These are phyloP conservation scores for Anas bahamensis DNA, from an alignment of 2,797 vertebrate genomes.

Conservation along the genomic window DNA sequence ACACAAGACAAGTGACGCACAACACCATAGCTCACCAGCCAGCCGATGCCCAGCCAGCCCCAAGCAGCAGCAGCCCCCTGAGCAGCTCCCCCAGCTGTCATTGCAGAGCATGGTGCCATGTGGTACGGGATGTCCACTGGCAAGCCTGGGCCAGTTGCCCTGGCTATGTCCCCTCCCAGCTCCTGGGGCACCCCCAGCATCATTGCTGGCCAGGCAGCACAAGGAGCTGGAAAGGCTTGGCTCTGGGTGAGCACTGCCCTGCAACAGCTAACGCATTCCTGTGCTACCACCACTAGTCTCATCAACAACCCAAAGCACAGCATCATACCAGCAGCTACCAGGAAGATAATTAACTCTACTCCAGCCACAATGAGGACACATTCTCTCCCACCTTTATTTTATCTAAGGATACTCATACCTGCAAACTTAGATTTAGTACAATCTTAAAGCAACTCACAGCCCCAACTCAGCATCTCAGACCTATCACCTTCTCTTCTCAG, in stretches of 20 bases:
- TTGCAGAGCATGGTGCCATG: background rate
- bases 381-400: background rate
- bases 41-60: background rate
- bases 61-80: background rate
- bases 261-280: background rate
- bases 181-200: background rate
- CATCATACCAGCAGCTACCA: background rate
- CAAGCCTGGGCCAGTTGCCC: background rate
- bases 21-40: background rate
- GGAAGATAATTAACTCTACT: background rate
- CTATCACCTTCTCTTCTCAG: rapidly evolving
- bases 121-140: background rate
- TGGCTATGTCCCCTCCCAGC: background rate
- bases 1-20: background rate
- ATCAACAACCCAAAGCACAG: background rate
- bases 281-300: background rate
- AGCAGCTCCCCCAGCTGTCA: background rate
- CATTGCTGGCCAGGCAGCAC: background rate
- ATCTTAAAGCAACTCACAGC: background rate
- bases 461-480: background rate
- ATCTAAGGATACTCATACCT: background rate
- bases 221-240: background rate
- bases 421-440: background rate
- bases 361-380: background rate
- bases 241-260: background rate